phyloP scores from a whole-genome alignment of 2,797 vertebrate species.

The Pseudotriccus pelzelni region DNA sequence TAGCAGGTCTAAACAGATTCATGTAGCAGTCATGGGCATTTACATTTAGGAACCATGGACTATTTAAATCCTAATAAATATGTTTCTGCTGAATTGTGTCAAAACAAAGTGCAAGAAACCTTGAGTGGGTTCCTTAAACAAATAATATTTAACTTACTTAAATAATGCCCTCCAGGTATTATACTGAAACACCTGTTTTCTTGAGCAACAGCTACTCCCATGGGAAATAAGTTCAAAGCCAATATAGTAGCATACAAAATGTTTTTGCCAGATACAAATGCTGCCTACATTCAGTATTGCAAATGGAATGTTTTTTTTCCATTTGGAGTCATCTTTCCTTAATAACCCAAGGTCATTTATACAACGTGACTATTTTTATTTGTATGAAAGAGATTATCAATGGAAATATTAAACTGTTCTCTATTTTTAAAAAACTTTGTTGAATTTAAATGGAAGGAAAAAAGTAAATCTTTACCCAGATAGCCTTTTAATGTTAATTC shows the following conservation, averaged over 20 bases:
- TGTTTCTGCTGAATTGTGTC: slow-evolving; percentile 61
- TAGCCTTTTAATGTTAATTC: not conserved
- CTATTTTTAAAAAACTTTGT: not conserved
- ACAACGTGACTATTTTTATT: slow-evolving; percentile 5
- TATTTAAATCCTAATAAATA: slow-evolving; percentile 69
- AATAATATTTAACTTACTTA: slow-evolving; percentile 65
- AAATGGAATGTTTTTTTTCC: slow-evolving; percentile 14
- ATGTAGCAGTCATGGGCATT: slow-evolving; percentile 39
- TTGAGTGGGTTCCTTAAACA: slow-evolving; percentile 66
- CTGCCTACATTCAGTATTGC: slow-evolving; percentile 49
- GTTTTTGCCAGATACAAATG: slow-evolving; percentile 65
- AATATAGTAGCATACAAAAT: slow-evolving; percentile 43
- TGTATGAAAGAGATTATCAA: not conserved
- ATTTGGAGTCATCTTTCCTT: slow-evolving; percentile 11
- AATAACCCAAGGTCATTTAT: slow-evolving; percentile 31
- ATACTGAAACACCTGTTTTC: slow-evolving; percentile 71
- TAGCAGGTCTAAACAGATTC: slow-evolving; percentile 67
- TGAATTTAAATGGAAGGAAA: not conserved
- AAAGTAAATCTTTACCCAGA: not conserved
- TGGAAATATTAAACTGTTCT: not conserved
- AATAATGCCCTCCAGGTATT: slow-evolving; percentile 60
- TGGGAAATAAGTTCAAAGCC: slow-evolving; percentile 75
- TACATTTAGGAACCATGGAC: slow-evolving; percentile 56
- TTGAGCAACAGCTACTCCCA: slow-evolving; percentile 62
- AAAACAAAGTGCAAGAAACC: slow-evolving; percentile 66